Percentiles rank a stretch among this genome's conserved stretches.
Evolutionary conservation across 2,888 invertebrate species (phyloP).

Genomic region (Subacronicta megacephala): DNA sequence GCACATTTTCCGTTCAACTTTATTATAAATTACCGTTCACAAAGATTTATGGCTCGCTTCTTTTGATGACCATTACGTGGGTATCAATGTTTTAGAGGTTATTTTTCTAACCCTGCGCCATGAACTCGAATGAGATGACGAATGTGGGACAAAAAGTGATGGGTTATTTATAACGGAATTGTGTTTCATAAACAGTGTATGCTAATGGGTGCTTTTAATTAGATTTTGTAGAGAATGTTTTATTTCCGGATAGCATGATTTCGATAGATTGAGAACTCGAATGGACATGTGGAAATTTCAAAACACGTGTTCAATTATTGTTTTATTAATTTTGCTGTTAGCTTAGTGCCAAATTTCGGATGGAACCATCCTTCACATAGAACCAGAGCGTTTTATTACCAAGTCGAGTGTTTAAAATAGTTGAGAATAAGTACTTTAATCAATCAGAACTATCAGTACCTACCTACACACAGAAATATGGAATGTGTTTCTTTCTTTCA

Average conservation of each 20-base stretch:
- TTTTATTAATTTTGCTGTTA: too few relatives aligned
- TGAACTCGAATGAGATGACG: slow-evolving; percentile 76
- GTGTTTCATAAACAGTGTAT: slow-evolving; percentile 43
- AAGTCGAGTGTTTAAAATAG: too few relatives aligned
- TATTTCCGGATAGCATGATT: slow-evolving; percentile 1
- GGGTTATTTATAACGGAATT: slow-evolving; percentile 52
- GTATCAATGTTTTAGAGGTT: slow-evolving; percentile 51
- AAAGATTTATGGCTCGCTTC: slow-evolving; percentile 52
- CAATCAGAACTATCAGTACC: too few relatives aligned
- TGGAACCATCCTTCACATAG: too few relatives aligned
- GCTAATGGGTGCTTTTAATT: slow-evolving; percentile 21
- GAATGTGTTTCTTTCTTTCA: too few relatives aligned
- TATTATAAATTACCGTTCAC: slow-evolving; percentile 36
- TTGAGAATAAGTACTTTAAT: too few relatives aligned
- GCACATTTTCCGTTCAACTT: slow-evolving; percentile 31
- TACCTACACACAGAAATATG: too few relatives aligned
- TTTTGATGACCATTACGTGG: slow-evolving; percentile 62
- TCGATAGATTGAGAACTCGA: neutral
- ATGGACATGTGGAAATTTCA: neutral
- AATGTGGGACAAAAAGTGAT: slow-evolving; percentile 58
- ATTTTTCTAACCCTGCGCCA: slow-evolving; percentile 77
- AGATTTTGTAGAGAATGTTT: slow-evolving; percentile 8
- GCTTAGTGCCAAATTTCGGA: too few relatives aligned
- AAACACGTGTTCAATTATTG: neutral
- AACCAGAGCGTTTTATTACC: too few relatives aligned